Evolutionary conservation across 2,888 invertebrate species (phyloP).

Genomic region (Acrocyrtus sp.): DNA sequence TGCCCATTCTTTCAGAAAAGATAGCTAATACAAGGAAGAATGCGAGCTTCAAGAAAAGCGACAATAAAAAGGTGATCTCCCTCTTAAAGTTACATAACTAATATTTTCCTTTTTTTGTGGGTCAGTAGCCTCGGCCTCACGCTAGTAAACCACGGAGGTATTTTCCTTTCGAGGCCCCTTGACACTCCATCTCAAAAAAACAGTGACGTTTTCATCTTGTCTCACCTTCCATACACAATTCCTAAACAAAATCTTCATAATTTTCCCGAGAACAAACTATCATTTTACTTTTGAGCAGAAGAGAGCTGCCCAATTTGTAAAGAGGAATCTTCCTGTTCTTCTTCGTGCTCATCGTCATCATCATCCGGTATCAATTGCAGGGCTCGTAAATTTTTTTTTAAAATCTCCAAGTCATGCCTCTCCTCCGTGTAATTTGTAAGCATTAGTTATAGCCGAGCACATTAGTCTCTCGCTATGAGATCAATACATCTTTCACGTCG

Average conservation of each 20-base stretch:
- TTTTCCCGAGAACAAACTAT: too few species aligned
- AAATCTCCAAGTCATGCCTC: constrained; percentile 37
- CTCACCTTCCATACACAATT: too few species aligned
- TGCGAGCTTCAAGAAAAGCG: too few species aligned
- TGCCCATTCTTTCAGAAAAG: not conserved
- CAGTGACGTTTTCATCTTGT: constrained; percentile 41
- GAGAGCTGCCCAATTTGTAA: not conserved
- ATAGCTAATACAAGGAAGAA: not conserved
- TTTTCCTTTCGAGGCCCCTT: constrained; percentile 1
- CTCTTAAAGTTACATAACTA: too few species aligned
- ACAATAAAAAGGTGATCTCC: too few species aligned
- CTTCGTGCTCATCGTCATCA: not conserved
- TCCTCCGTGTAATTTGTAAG: constrained; percentile 59
- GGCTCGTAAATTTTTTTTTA: too few species aligned
- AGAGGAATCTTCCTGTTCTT: not conserved
- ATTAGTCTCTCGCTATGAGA: constrained; percentile 62
- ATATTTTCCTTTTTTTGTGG: not conserved
- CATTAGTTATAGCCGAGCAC: constrained; percentile 59
- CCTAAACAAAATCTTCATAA: too few species aligned
- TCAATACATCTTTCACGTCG: constrained; percentile 49
- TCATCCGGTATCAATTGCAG: too few species aligned
- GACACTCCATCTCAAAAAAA: not conserved
- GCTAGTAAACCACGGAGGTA: not conserved
- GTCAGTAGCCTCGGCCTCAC: constrained; percentile 3
- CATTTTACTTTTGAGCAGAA: too few species aligned